These are phyloP conservation scores for Discoglossus pictus DNA, from an alignment of 2,797 vertebrate species.

Conservation along the genomic window DNA sequence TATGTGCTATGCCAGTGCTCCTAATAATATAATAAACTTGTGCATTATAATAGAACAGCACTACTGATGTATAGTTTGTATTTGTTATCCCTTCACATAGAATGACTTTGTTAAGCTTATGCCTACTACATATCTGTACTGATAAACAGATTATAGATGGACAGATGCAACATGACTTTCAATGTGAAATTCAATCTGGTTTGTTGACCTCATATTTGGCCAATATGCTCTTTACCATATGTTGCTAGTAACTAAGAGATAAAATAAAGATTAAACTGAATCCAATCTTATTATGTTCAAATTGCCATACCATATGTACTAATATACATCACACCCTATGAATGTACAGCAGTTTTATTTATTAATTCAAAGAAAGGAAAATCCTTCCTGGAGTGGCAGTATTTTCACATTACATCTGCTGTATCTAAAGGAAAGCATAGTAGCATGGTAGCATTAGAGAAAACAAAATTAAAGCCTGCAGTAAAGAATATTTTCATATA, in stretches of 20 bases:
- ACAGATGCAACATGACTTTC: neutral
- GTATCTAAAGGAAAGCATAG: too few species aligned
- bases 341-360: slow-evolving; percentile 3
- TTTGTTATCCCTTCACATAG: too few species aligned
- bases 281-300: slow-evolving; percentile 1
- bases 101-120: too few species aligned
- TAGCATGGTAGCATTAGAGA: too few species aligned
- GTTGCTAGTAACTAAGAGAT: slow-evolving; percentile 6
- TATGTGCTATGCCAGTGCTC: too few species aligned
- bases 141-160: neutral
- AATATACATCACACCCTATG: neutral
- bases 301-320: slow-evolving; percentile 9
- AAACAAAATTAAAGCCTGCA: too few species aligned
- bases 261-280: slow-evolving; percentile 1
- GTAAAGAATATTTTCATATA: too few species aligned
- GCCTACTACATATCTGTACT: too few species aligned
- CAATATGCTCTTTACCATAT: slow-evolving; percentile 10
- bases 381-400: neutral
- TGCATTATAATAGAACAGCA: too few species aligned
- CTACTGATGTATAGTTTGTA: too few species aligned
- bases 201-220: slow-evolving; percentile 18
- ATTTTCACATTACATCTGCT: slow-evolving; percentile 7
- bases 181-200: slow-evolving; percentile 2
- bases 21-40: too few species aligned
- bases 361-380: slow-evolving; percentile 4